phyloP scores from a whole-genome alignment of 2,113 vertebrate species.

The Pagrus major region DNA sequence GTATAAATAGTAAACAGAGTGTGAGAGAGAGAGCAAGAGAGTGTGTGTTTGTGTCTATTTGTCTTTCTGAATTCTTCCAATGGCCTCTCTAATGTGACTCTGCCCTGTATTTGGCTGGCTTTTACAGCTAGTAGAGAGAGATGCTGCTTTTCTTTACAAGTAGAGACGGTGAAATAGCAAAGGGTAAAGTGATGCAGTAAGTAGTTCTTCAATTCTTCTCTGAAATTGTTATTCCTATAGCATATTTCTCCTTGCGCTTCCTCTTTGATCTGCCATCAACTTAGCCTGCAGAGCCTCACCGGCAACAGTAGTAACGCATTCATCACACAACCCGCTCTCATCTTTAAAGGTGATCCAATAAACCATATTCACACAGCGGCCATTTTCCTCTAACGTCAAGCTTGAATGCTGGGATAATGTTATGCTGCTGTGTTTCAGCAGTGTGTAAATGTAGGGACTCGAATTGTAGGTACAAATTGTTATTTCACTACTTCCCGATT shows the following conservation, averaged over 20 bases:
- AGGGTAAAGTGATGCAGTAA: slow-evolving; percentile 42
- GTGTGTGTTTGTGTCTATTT: slow-evolving; percentile 29
- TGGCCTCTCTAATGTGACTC: slow-evolving; percentile 52
- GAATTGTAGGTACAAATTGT: no score
- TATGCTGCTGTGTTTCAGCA: no score
- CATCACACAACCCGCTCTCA: slow-evolving; percentile 16
- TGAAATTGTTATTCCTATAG: slow-evolving; percentile 54
- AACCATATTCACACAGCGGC: no score
- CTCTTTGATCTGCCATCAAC: slow-evolving; percentile 64
- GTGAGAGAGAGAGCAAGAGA: background rate
- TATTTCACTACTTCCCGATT: no score
- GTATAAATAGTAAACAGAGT: slow-evolving; percentile 26
- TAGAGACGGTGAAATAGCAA: slow-evolving; percentile 32
- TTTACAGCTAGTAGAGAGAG: background rate
- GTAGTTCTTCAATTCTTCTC: slow-evolving; percentile 38
- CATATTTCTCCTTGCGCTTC: slow-evolving; percentile 66
- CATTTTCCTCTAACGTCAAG: no score
- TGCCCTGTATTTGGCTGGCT: slow-evolving; percentile 27
- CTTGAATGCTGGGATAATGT: no score
- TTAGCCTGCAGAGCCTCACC: slow-evolving; percentile 30
- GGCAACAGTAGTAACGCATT: slow-evolving; percentile 32
- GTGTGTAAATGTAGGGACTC: no score
- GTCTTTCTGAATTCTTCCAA: slow-evolving; percentile 46
- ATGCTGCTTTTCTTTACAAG: background rate
- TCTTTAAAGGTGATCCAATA: slow-evolving; percentile 22